These are phyloP conservation scores for Helicolenus hilgendorfi DNA, from an alignment of 2,797 vertebrate species.

Conservation along the genomic window DNA sequence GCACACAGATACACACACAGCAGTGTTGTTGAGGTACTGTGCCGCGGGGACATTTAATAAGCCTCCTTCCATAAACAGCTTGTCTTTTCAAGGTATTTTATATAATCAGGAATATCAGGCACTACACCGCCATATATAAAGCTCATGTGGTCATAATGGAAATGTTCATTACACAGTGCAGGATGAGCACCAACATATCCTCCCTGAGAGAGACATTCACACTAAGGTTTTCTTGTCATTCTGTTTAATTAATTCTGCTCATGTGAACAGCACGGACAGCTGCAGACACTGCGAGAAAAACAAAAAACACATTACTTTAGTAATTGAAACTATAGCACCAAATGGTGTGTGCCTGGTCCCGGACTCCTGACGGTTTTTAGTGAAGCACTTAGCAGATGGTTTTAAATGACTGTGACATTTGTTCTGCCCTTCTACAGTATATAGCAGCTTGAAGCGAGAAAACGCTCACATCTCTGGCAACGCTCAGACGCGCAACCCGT, in stretches of 20 bases:
- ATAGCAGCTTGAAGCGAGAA: constrained; percentile 41
- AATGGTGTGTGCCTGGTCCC: constrained; percentile 78
- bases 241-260: constrained; percentile 73
- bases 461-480: constrained; percentile 28
- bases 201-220: constrained; percentile 43
- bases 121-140: background rate
- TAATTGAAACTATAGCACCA: constrained; percentile 80
- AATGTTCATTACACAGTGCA: constrained; percentile 36
- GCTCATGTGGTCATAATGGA: constrained; percentile 12
- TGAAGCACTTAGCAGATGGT: constrained; percentile 89
- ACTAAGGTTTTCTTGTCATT: constrained; percentile 49
- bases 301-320: constrained; percentile 75
- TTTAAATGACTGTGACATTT: constrained; percentile 86
- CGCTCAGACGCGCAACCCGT: background rate
- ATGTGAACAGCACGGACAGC: constrained; percentile 65
- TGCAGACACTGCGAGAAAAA: constrained; percentile 72
- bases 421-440: constrained; percentile 56
- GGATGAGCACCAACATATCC: constrained; percentile 10
- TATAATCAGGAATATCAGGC: background rate
- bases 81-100: background rate
- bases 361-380: constrained; percentile 81
- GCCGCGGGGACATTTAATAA: background rate
- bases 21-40: background rate
- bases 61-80: background rate
- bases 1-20: background rate